Conservation (phyloP, 2,888 invertebrate species). For the Spatulosminthurus flaviceps region DNA sequence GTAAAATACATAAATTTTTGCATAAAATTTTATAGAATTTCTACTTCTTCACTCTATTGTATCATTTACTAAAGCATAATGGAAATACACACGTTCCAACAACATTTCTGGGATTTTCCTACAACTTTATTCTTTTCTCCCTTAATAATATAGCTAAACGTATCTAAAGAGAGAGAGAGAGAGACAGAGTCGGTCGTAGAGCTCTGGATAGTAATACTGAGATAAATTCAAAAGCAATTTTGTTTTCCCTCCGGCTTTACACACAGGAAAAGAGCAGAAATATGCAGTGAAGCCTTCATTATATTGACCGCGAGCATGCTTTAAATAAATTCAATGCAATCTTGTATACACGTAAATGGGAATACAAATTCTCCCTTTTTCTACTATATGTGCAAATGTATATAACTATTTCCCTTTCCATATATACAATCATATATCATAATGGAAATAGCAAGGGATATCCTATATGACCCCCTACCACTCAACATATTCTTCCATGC, state of each 20-base stretch:
- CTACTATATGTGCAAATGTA: not conserved
- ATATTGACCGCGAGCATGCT: conserved; percentile 45
- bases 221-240: conserved; percentile 43
- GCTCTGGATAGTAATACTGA: not conserved
- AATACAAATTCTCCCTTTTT: not conserved
- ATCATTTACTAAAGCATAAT: conserved; percentile 18
- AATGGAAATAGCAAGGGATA: too few relatives aligned
- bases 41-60: conserved; percentile 8
- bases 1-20: conserved; percentile 2
- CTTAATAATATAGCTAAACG: not conserved
- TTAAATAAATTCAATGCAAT: conserved; percentile 47
- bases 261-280: conserved; percentile 40
- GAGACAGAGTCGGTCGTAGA: not conserved
- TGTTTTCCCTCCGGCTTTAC: conserved; percentile 36
- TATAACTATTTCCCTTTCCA: too few relatives aligned
- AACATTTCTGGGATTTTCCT: conserved; percentile 7
- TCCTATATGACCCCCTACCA: too few relatives aligned
- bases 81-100: conserved; percentile 16
- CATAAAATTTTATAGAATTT: conserved; percentile 9
- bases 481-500: too few relatives aligned
- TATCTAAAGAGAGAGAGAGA: not conserved
- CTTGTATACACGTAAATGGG: conserved; percentile 4
- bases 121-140: not conserved
- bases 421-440: too few relatives aligned
- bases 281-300: conserved; percentile 41